Base-by-base conservation (phyloP, 2,888 invertebrate species). In the Drosophila mimica region DNA sequence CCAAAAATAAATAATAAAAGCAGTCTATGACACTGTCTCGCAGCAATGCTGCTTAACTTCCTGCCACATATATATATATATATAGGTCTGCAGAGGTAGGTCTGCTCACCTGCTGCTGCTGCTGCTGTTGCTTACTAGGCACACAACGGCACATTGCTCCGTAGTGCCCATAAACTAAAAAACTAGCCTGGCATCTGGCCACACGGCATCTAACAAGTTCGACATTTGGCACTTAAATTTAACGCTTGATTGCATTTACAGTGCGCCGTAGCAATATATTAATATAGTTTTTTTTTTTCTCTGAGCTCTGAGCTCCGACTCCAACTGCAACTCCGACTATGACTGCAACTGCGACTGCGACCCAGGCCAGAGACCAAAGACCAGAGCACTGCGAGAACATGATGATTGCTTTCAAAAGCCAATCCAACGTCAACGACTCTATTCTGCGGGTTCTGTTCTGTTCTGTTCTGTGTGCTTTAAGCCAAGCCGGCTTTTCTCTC, bases 161-260 rank as follows among this genome's bases (percentile, higher is more conserved):
- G 38, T 30, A 28, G 56, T 38, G 56, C 38, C 56, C 56, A 56
- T 56, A 56, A 57, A 40, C 57, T 30, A 57, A 30, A 60, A 43
- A 82, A 76, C 80, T 87, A 83, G 74, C 72, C 82, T 33, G 70
- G 66, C 76, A 74, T 70, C 74, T 74, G 74, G 72, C 66, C 77
- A 69, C 64, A 76, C 72, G 74, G 76, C 89, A 74, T 79, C 88
- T 87, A 85, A 87, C 89, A 84, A 83, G 75, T 87, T 89, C 89
- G 85, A 87, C 88, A 84, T 84, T 85, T 87, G 89, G 88, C 88
- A 89, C 89, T 89, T 87, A 84, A 85, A 89, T 88, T 84, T 84
- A 88, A 89, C 87, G 90, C 82, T 87, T 90, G 88, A 88, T 90
- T 88, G 88, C 88, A 79, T 86, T 90, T 76, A 68, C 80, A 63